A percentile compares a stretch with the other conserved stretches of the same genome.
These are phyloP conservation scores for Onychostruthus taczanowskii DNA, from an alignment of 2,113 vertebrate species.

Conservation along the genomic window DNA sequence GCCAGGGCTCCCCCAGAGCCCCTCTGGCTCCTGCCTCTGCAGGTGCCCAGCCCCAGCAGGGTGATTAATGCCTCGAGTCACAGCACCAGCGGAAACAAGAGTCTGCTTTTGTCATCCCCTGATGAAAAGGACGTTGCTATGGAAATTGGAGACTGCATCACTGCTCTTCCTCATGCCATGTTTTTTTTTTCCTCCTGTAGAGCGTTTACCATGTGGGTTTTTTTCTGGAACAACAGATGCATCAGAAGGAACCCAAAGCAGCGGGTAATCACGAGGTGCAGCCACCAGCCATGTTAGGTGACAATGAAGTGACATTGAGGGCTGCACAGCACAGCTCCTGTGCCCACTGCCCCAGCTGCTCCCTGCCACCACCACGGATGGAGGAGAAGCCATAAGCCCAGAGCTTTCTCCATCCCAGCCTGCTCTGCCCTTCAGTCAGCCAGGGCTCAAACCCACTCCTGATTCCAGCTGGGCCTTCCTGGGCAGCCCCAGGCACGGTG, in stretches of 20 bases:
- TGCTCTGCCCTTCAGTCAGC: neutral
- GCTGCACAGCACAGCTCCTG: fast-evolving
- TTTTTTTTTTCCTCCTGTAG: neutral
- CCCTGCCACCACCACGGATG: neutral
- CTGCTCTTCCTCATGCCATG: neutral
- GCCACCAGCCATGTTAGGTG: neutral
- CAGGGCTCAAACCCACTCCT: fast-evolving
- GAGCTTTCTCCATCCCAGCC: neutral
- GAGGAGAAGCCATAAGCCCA: neutral
- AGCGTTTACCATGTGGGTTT: neutral
- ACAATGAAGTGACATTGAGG: slow-evolving; percentile 43
- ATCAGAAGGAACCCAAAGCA: neutral
- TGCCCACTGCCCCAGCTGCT: neutral
- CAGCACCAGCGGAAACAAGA: neutral
- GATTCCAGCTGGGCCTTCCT: neutral
- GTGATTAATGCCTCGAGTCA: neutral
- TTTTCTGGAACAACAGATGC: slow-evolving; percentile 25
- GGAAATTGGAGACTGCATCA: slow-evolving; percentile 56
- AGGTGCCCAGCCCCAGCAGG: neutral
- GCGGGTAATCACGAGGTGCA: neutral
- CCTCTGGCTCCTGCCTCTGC: neutral
- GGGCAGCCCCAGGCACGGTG: neutral
- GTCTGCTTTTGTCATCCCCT: slow-evolving; percentile 37
- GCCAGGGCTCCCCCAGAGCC: neutral
- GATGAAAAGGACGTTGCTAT: slow-evolving; percentile 59